Evolutionary conservation across 2,113 vertebrate genomes (phyloP).

Genomic region (Spilogale gracilis): DNA sequence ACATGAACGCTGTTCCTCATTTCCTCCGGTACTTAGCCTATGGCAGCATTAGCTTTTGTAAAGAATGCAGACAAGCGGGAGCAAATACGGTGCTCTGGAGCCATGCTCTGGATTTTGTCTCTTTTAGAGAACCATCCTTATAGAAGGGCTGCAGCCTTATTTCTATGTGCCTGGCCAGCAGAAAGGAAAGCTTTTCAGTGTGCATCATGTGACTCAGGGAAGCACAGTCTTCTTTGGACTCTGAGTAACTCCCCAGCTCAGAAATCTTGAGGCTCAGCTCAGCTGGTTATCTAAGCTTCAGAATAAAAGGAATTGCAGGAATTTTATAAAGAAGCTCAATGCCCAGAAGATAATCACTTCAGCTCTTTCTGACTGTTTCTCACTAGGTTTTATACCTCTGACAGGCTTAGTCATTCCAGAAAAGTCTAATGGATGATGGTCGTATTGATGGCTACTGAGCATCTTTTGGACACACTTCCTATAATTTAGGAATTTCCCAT

Average conservation of each 20-base stretch:
- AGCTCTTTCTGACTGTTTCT: background rate
- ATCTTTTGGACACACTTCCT: background rate
- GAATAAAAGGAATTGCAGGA: background rate
- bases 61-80: background rate
- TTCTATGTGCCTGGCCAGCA: background rate
- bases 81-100: rapidly evolving
- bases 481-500: background rate
- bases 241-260: background rate
- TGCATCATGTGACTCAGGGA: background rate
- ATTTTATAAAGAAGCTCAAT: slow-evolving; percentile 34
- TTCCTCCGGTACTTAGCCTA: rapidly evolving
- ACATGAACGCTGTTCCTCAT: background rate
- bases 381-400: background rate
- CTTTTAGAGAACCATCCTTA: too few species aligned
- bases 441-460: background rate
- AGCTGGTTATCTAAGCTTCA: background rate
- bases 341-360: background rate
- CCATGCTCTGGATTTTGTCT: rapidly evolving
- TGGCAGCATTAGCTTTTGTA: background rate
- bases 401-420: background rate
- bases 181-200: background rate
- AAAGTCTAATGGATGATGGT: background rate
- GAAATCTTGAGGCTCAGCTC: background rate
- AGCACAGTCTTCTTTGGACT: background rate
- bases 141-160: background rate